Evolutionary conservation across 2,113 vertebrate species (phyloP).

Genomic region (Upupa epops): DNA sequence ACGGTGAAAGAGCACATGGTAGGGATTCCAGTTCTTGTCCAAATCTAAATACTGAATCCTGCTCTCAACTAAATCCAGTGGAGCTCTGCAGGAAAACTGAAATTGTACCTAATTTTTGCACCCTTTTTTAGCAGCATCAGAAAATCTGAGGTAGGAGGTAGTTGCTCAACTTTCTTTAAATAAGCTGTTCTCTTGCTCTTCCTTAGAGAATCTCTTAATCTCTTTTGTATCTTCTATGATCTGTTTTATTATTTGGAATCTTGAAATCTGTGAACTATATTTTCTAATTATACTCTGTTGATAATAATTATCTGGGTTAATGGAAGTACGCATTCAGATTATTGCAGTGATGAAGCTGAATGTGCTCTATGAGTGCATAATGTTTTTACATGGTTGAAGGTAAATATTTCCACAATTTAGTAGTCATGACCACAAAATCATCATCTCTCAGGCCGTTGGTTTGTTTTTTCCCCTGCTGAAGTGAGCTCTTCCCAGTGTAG

Average conservation of each 20-base stretch:
- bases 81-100: background rate
- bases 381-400: background rate
- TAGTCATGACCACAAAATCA: background rate
- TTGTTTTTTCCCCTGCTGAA: background rate
- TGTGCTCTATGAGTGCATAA: background rate
- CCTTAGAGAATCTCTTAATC: background rate
- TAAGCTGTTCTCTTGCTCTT: background rate
- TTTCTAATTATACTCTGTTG: background rate
- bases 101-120: background rate
- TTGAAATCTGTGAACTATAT: background rate
- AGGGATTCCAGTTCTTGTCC: background rate
- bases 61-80: background rate
- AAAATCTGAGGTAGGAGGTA: background rate
- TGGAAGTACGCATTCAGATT: background rate
- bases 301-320: background rate
- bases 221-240: background rate
- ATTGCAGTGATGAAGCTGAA: background rate
- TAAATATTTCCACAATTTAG: background rate
- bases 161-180: background rate
- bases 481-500: background rate
- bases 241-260: background rate
- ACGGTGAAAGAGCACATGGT: too few relatives aligned
- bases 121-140: background rate
- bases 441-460: background rate
- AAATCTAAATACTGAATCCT: background rate